Evolutionary conservation across 2,797 vertebrate species (phyloP), one percentile per base, ranked within the genome.

Genomic region (Brotogeris chrysoptera): DNA sequence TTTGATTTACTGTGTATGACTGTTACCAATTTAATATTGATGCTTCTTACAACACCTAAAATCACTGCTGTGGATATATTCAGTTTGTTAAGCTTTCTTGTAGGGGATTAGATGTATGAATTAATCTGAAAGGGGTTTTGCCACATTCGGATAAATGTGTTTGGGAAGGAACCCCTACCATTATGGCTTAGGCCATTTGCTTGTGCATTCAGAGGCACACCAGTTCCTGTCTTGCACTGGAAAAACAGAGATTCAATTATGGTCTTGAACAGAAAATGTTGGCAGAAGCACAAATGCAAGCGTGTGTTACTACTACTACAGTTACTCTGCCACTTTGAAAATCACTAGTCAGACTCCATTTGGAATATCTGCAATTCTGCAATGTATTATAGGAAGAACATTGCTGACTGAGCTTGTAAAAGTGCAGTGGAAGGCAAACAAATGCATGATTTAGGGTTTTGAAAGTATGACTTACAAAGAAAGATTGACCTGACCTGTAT

Each of bases 361-460:
- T 87, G 86, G 39, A 74, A 55, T 95, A 93, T 94, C 85, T 96
- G 94, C 72, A 96, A 90, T 96, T 96, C 87, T 78, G 65, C 95
- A 95, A 78, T 80, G 60, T 95, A 64, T 95, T 82, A 86, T 36
- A 95, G 71, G 69, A 94, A 95, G 87, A 83, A 93, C 86, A 92
- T 86, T 94, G 92, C 96, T 96, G 94, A 97, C 94, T n/a, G 85
- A 90, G 94, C 94, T 95, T 85, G 65, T 92, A 96, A 94, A 97
- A 97, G 86, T 96, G 82, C 95, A 95, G 91, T 44, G 46, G 91
- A 97, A 96, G 74, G 91, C 92, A 97, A 97, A 97, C 91, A 97
- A 97, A 97, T 80, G 84, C 91, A 97, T 95, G 92, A 95, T 95
- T 97, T 96, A 97, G 94, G 91, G 81, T 88, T 97, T 96, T 92